A percentile compares a stretch with the other conserved stretches of the same genome.
phyloP scores from a whole-genome alignment of 2,113 vertebrate genomes.

The Oncorhynchus masou region DNA sequence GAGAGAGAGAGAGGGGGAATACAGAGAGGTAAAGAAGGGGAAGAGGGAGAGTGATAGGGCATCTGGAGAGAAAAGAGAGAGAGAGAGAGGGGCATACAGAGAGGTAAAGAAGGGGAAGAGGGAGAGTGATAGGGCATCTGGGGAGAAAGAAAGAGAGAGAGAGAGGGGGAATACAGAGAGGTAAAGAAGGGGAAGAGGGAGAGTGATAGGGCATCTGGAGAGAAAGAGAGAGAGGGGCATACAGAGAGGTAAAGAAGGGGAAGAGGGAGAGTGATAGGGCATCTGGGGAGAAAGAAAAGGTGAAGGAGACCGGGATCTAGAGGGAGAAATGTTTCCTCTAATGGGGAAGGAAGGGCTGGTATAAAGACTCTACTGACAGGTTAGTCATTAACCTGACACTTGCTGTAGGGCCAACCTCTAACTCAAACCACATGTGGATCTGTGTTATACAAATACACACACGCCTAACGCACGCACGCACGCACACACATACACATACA shows the following conservation, averaged over 20 bases:
- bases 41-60: too few relatives aligned
- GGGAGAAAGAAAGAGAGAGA: too few relatives aligned
- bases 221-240: neutral
- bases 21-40: too few relatives aligned
- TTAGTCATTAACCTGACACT: slow-evolving; percentile 55
- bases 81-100: too few relatives aligned
- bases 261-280: slow-evolving; percentile 2
- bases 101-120: too few relatives aligned
- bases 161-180: too few relatives aligned
- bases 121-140: too few relatives aligned
- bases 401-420: slow-evolving; percentile 42
- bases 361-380: slow-evolving; percentile 32
- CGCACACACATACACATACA: slow-evolving; percentile 18
- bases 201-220: too few relatives aligned
- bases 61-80: too few relatives aligned
- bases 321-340: neutral
- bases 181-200: too few relatives aligned
- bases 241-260: neutral
- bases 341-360: slow-evolving; percentile 15
- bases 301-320: neutral
- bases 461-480: slow-evolving; percentile 11
- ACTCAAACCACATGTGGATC: slow-evolving; percentile 53
- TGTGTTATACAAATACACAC: neutral
- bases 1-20: too few relatives aligned
- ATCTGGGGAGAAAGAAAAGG: neutral